Evolutionary conservation across 2,797 vertebrate species (phyloP).

Genomic region (Spizella passerina): DNA sequence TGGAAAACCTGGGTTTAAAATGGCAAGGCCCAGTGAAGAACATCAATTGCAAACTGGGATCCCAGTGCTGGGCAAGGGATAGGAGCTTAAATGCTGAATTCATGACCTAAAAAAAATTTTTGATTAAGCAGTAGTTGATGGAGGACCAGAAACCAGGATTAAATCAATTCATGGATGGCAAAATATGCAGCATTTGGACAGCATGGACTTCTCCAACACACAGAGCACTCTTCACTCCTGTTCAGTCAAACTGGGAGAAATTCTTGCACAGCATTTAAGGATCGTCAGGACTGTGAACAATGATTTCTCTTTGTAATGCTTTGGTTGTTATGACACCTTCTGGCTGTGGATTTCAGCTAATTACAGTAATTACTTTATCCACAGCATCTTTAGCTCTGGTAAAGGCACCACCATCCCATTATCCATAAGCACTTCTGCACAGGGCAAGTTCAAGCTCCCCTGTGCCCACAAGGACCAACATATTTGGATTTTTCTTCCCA

Average conservation of each 20-base stretch:
- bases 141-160: neutral
- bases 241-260: neutral
- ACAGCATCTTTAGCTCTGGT: neutral
- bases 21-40: neutral
- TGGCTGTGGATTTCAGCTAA: constrained; percentile 51
- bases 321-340: constrained; percentile 59
- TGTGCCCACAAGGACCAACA: rapidly evolving
- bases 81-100: neutral
- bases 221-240: neutral
- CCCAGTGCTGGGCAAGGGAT: neutral
- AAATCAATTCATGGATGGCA: neutral
- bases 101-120: neutral
- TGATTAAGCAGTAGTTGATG: neutral
- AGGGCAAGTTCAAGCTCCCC: rapidly evolving
- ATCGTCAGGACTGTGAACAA: neutral
- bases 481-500: rapidly evolving
- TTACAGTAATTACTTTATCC: constrained; percentile 25
- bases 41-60: neutral
- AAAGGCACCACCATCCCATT: neutral
- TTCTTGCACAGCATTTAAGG: neutral
- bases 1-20: neutral
- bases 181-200: neutral
- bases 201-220: neutral
- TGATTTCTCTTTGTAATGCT: constrained; percentile 1
- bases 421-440: neutral